Conservation (phyloP, 2,113 vertebrate species). For the Platysternon megacephalum region DNA sequence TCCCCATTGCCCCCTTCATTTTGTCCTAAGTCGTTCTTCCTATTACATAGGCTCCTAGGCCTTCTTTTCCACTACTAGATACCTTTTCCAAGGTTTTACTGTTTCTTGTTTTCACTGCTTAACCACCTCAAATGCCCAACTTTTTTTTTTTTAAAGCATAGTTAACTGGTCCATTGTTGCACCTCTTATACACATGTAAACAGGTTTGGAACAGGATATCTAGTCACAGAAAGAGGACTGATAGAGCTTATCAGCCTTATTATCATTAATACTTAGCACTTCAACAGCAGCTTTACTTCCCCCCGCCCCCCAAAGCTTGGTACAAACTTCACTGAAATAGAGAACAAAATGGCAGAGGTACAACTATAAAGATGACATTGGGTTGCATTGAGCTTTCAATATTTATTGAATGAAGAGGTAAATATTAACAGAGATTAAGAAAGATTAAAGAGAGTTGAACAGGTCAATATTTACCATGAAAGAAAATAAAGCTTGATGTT, state of each 20-base stretch:
- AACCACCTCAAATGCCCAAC: neutral
- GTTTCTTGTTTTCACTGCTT: neutral
- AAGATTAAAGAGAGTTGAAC: constrained; percentile 56
- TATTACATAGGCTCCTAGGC: neutral
- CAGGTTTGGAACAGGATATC: neutral
- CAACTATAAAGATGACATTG: constrained; percentile 36
- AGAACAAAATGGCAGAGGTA: constrained; percentile 31
- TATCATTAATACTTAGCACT: neutral
- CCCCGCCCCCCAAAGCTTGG: neutral
- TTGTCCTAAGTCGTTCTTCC: neutral
- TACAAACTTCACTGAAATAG: neutral
- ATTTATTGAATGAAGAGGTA: constrained; percentile 58
- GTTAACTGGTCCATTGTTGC: neutral
- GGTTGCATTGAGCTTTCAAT: neutral
- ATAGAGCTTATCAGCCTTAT: neutral
- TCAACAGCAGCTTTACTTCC: constrained; percentile 17
- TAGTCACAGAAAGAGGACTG: constrained; percentile 7
- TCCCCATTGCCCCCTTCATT: neutral
- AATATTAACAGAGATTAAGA: constrained; percentile 71
- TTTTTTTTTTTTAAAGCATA: neutral
- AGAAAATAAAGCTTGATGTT: constrained; percentile 34
- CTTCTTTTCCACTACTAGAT: neutral
- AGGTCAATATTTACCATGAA: constrained; percentile 59
- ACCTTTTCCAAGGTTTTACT: neutral
- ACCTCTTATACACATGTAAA: neutral